Conservation (phyloP, 2,797 vertebrate genomes). For the Melanotaenia parkinsoni region DNA sequence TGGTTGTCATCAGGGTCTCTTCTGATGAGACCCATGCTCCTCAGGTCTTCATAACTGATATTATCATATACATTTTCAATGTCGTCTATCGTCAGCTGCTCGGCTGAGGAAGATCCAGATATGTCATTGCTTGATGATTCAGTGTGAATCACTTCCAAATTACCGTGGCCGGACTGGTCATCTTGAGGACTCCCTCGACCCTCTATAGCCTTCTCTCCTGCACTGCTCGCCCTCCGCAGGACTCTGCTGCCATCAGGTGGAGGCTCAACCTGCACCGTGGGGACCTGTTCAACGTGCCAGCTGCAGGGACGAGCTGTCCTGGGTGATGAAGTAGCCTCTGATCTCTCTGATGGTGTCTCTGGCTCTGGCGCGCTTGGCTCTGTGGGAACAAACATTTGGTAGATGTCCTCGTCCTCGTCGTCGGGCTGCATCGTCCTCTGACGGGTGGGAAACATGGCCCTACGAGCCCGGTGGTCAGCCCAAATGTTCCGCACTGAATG, state of each 20-base stretch:
- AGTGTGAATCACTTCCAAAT: constrained; percentile 75
- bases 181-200: constrained; percentile 57
- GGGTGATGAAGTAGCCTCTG: constrained; percentile 75
- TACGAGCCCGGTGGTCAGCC: constrained; percentile 92
- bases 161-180: constrained; percentile 39
- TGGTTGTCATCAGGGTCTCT: constrained; percentile 79
- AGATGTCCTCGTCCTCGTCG: constrained; percentile 93
- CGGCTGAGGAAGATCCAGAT: constrained; percentile 87
- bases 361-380: constrained; percentile 80
- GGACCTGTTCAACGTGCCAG: constrained; percentile 90
- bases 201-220: constrained; percentile 87
- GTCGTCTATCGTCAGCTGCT: constrained; percentile 91
- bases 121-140: constrained; percentile 82
- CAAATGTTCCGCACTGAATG: constrained; percentile 88
- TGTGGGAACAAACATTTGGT: constrained; percentile 94
- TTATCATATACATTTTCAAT: constrained; percentile 97
- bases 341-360: constrained; percentile 67
- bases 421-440: constrained; percentile 88
- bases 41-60: constrained; percentile 95
- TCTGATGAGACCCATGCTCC: constrained; percentile 90
- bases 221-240: constrained; percentile 92
- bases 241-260: constrained; percentile 77
- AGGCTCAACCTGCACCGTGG: constrained; percentile 73
- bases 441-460: constrained; percentile 92
- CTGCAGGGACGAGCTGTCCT: constrained; percentile 90